Evolutionary conservation across 2,888 invertebrate species (phyloP).

Genomic region (Podotricha telesiphe): DNA sequence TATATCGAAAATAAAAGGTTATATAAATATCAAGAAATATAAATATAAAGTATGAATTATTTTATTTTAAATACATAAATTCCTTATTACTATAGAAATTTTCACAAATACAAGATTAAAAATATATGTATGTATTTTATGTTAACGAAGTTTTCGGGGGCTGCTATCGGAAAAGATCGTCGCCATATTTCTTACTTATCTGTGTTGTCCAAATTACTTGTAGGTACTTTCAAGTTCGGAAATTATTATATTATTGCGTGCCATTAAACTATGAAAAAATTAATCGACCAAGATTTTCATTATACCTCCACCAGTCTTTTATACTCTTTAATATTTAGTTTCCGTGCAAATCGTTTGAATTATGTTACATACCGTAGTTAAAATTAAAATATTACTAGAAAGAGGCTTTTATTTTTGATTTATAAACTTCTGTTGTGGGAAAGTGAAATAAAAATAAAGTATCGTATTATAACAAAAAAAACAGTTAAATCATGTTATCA

Average conservation of each 20-base stretch:
- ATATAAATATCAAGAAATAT: neutral
- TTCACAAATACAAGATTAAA: neutral
- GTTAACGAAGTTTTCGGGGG: conserved; percentile 9
- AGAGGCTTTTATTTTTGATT: neutral
- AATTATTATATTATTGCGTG: conserved; percentile 40
- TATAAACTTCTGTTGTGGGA: neutral
- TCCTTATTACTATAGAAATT: neutral
- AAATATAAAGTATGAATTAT: neutral
- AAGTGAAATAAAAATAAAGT: too few species aligned
- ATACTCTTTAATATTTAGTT: conserved; percentile 22
- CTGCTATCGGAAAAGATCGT: conserved; percentile 28
- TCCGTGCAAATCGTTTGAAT: conserved; percentile 27
- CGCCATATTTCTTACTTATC: conserved; percentile 36
- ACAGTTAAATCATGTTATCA: too few species aligned
- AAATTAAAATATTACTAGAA: conserved; percentile 18
- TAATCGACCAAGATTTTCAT: conserved; percentile 25
- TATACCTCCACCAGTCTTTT: conserved; percentile 5
- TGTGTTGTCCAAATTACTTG: conserved; percentile 36
- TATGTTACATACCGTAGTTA: neutral
- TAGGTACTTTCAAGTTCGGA: conserved; percentile 32
- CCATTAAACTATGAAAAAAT: conserved; percentile 38
- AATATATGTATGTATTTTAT: conserved; percentile 20
- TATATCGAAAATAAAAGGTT: neutral
- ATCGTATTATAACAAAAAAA: too few species aligned
- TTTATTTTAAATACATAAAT: neutral